These are phyloP conservation scores for Gorsachius goisagi DNA, from an alignment of 2,113 vertebrate genomes.

Conservation along the genomic window DNA sequence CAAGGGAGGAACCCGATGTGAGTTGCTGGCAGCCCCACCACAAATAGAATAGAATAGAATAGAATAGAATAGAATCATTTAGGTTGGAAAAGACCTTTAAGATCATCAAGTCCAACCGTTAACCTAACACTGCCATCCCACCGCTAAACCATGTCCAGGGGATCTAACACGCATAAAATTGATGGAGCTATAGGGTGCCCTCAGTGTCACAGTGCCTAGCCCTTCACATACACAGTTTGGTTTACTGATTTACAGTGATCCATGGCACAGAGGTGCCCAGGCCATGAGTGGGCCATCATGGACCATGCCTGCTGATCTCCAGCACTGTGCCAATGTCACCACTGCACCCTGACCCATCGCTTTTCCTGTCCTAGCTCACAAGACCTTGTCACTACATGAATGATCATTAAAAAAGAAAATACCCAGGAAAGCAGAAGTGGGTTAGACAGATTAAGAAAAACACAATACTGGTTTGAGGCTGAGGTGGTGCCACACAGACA, in stretches of 20 bases:
- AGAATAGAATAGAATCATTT: too few relatives aligned
- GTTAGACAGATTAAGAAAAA: not conserved
- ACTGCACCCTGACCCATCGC: not conserved
- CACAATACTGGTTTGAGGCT: fast-evolving
- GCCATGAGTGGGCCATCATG: not conserved
- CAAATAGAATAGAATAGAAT: not conserved
- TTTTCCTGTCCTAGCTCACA: not conserved
- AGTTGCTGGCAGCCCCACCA: not conserved
- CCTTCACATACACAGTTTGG: not conserved
- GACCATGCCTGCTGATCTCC: not conserved
- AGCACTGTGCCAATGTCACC: fast-evolving
- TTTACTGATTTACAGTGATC: not conserved
- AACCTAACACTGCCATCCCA: too few relatives aligned
- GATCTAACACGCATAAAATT: not conserved
- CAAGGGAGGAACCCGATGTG: not conserved
- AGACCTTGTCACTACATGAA: not conserved
- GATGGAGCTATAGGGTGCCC: not conserved
- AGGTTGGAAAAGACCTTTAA: too few relatives aligned
- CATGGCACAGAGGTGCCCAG: not conserved
- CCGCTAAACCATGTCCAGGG: too few relatives aligned
- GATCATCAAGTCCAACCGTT: too few relatives aligned
- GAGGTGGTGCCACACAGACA: not conserved
- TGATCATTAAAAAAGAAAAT: not conserved
- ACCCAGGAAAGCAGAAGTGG: not conserved
- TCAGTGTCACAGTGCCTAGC: fast-evolving